Percentiles rank a stretch among this genome's conserved stretches.
These are phyloP conservation scores for Dendroctonus valens DNA, from an alignment of 1,140 invertebrate species.

Conservation along the genomic window DNA sequence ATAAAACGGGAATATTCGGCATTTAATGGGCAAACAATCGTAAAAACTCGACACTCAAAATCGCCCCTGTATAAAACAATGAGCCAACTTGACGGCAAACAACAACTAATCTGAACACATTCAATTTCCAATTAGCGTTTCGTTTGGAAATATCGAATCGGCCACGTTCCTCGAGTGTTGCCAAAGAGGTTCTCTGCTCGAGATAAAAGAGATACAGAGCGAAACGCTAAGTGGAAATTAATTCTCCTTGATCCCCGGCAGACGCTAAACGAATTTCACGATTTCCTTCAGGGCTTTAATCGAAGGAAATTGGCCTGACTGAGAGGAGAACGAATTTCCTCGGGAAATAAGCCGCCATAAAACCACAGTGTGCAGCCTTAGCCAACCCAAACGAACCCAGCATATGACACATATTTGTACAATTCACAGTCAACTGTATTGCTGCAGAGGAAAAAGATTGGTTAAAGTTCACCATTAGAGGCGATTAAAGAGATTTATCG, in stretches of 20 bases:
- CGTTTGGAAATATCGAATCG: not conserved
- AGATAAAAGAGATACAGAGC: conserved; percentile 6
- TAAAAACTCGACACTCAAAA: not conserved
- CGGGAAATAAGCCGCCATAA: not conserved
- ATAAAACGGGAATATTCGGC: not conserved
- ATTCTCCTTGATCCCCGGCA: conserved; percentile 8
- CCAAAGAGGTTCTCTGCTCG: not conserved
- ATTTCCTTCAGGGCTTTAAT: conserved; percentile 7
- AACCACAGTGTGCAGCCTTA: too few relatives aligned
- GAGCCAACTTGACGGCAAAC: too few relatives aligned
- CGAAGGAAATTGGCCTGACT: conserved; percentile 16
- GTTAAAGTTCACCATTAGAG: too few relatives aligned
- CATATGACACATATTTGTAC: too few relatives aligned
- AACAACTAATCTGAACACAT: too few relatives aligned
- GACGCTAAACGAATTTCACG: conserved; percentile 15
- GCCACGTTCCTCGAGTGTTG: not conserved
- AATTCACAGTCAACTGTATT: too few relatives aligned
- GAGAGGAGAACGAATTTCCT: conserved; percentile 4
- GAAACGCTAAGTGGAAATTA: conserved; percentile 14
- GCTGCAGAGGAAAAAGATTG: too few relatives aligned
- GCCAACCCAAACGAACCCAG: too few relatives aligned
- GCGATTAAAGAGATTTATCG: too few relatives aligned
- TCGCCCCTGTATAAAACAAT: too few relatives aligned
- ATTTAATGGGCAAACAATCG: not conserved
- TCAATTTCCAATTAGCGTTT: too few relatives aligned